These are phyloP conservation scores for Corythornis vintsioides DNA, from an alignment of 2,113 vertebrate species.

Conservation along the genomic window DNA sequence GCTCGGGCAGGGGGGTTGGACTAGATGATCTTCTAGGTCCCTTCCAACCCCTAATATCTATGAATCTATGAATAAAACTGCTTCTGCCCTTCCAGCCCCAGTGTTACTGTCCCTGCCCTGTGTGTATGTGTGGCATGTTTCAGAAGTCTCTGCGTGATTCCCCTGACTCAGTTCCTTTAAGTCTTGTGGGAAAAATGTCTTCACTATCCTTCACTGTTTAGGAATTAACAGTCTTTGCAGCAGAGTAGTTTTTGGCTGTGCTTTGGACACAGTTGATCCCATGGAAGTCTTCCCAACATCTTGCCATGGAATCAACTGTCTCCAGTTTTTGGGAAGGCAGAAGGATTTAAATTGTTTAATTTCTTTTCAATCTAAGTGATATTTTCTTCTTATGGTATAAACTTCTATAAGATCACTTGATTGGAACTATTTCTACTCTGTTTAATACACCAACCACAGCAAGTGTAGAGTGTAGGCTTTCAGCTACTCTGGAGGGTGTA, in stretches of 20 bases:
- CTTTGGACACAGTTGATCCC: background rate
- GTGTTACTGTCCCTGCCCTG: no score
- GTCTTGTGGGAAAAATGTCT: background rate
- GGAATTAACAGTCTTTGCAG: background rate
- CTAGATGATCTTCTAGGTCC: no score
- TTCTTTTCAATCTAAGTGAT: background rate
- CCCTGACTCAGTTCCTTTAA: background rate
- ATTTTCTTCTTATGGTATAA: background rate
- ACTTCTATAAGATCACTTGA: background rate
- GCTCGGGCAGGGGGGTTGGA: no score
- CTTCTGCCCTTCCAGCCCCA: background rate
- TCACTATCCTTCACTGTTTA: background rate
- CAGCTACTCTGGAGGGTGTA: background rate
- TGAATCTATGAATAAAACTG: no score
- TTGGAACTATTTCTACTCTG: background rate
- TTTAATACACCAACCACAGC: background rate
- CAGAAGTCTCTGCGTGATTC: background rate
- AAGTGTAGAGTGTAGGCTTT: background rate
- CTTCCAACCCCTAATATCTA: no score
- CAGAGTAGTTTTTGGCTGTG: background rate
- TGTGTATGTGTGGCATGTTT: background rate
- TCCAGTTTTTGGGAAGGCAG: background rate
- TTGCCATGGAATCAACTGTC: background rate
- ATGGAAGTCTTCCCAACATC: background rate
- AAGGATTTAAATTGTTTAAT: background rate